Evolutionary conservation across 1,140 invertebrate genomes (phyloP).

Genomic region (Prorops nasuta): DNA sequence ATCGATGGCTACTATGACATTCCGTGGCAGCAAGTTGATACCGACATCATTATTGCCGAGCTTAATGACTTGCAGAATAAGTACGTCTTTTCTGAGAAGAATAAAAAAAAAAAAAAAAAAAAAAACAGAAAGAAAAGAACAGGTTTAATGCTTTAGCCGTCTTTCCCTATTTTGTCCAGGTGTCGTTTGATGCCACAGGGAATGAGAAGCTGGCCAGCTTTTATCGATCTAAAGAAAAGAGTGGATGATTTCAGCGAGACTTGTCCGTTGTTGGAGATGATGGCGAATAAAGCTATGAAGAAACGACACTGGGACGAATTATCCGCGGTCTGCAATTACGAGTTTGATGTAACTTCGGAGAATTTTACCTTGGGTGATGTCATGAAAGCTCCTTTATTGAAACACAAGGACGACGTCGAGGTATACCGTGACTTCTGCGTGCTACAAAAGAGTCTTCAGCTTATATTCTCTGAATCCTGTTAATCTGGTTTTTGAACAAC

Average conservation of each 20-base stretch:
- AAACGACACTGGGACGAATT: conserved; percentile 82
- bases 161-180: conserved; percentile 48
- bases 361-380: conserved; percentile 77
- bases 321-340: conserved; percentile 67
- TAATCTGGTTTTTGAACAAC: no score
- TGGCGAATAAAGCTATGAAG: conserved; percentile 90
- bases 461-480: no score
- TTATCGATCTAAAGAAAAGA: conserved; percentile 80
- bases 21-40: conserved; percentile 80
- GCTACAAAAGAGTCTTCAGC: no score
- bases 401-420: conserved; percentile 86
- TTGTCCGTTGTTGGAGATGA: conserved; percentile 81
- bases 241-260: conserved; percentile 90
- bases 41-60: conserved; percentile 77
- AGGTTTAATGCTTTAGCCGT: no score
- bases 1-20: conserved; percentile 85
- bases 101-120: no score
- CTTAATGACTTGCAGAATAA: conserved; percentile 79
- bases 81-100: no score
- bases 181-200: conserved; percentile 77
- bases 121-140: no score
- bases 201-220: conserved; percentile 88
- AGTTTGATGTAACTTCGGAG: conserved; percentile 77
- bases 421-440: no score
- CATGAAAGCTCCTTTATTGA: conserved; percentile 79